These are phyloP conservation scores for Sebastes hubbsi DNA, from an alignment of 2,797 vertebrate species.

Conservation along the genomic window DNA sequence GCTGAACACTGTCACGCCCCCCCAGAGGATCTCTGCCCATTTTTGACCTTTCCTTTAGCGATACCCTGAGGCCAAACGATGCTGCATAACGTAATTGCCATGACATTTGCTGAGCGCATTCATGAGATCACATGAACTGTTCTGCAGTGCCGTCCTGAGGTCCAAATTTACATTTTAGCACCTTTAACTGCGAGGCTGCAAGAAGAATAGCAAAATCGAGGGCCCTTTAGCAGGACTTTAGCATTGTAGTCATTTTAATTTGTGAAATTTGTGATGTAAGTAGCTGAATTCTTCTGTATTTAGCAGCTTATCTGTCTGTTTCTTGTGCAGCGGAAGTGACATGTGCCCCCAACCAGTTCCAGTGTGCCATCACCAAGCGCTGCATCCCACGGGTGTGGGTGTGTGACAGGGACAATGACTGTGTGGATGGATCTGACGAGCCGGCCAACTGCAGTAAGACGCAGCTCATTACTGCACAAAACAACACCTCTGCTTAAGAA, in stretches of 20 bases:
- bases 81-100: constrained; percentile 47
- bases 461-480: background rate
- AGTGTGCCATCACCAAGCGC: constrained; percentile 97
- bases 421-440: constrained; percentile 96
- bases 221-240: background rate
- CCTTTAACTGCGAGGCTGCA: constrained; percentile 3
- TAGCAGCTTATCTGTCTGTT: background rate
- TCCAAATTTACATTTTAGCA: constrained; percentile 51
- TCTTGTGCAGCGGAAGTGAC: constrained; percentile 90
- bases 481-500: constrained; percentile 1
- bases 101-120: constrained; percentile 54
- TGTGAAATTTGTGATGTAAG: background rate
- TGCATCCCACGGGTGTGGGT: constrained; percentile 99
- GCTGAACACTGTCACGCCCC: constrained; percentile 3
- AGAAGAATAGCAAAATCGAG: background rate
- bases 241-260: background rate
- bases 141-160: background rate
- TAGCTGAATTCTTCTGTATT: background rate
- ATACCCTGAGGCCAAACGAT: constrained; percentile 22
- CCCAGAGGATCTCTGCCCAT: constrained; percentile 26
- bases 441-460: constrained; percentile 98
- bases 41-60: constrained; percentile 48
- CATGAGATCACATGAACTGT: constrained; percentile 22
- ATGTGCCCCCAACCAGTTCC: constrained; percentile 99
- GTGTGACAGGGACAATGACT: constrained; percentile 98